Evolutionary conservation across 2,888 invertebrate genomes (phyloP), one percentile per base, ranked within the genome.

Genomic region (Ophion obscuratus): DNA sequence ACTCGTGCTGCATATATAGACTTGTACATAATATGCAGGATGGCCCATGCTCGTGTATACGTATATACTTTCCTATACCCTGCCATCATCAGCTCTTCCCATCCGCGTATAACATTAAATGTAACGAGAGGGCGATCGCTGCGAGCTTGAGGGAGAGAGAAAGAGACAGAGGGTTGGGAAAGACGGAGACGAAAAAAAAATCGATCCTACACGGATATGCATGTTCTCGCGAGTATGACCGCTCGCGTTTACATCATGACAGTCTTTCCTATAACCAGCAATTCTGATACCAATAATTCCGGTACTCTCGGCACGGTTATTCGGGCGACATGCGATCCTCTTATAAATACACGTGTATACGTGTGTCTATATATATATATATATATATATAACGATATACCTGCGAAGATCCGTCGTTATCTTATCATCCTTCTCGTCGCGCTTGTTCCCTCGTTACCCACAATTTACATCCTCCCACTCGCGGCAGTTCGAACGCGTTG

Each of bases 281-380:
- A 80, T 83, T 80, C 85, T 87, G 88, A 88, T 90, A 88, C 87
- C 87, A 88, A 88, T 88, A 88, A 89, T 88, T 85, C 81, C 44
- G 77, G 68, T 82, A 70, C 83, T 77, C 77, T 66, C 67, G 73
- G 59, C 67, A 82, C 76, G 81, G 74, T 83, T 82, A 85, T 79
- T 80, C 78, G 61, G 78, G 85, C 87, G 87, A 89, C 88, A 88
- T 88, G 88, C 88, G 81, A 88, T 87, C 53, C 81, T 67, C 67
- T 81, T 67, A 74, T 74, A 40, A 53, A 81, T 44, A 81, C 24
- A 59, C 40, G 11, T 59, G 40, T 57, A 36, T 27, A 66, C 36
- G 44, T 57, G 9, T 10, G 5, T 47, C 24, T 40, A 79, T 47
- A 62, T 64, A 71, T 44, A 47, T 31, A 36, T 53, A 11, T 31